phyloP scores from a whole-genome alignment of 2,888 invertebrate species.

The Synergus laeviventris region DNA sequence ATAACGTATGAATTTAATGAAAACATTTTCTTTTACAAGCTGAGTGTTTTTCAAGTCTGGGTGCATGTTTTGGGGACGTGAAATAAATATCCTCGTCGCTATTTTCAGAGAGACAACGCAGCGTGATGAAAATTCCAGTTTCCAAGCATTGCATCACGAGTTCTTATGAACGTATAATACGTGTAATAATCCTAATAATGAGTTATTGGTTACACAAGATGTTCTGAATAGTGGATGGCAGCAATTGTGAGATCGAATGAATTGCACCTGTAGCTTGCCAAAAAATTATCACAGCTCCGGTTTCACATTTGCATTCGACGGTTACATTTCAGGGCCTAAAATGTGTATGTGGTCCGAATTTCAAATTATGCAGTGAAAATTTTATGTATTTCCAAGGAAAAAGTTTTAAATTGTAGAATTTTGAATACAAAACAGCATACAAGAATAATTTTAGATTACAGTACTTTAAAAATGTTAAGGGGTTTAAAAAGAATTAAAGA shows the following conservation, averaged over 20 bases:
- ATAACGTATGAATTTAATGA: neutral
- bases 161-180: constrained; percentile 23
- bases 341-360: too few relatives aligned
- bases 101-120: constrained; percentile 26
- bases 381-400: too few relatives aligned
- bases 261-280: constrained; percentile 20
- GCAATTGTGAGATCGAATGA: constrained; percentile 39
- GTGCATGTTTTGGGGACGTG: constrained; percentile 20
- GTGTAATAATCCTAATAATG: constrained; percentile 28
- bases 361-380: too few relatives aligned
- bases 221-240: constrained; percentile 28
- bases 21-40: neutral
- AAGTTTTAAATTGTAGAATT: too few relatives aligned
- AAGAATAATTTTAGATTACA: too few relatives aligned
- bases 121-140: constrained; percentile 22
- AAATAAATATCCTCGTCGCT: constrained; percentile 22
- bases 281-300: constrained; percentile 13
- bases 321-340: too few relatives aligned
- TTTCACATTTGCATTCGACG: neutral
- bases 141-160: constrained; percentile 29
- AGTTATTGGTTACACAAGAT: constrained; percentile 35
- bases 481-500: too few relatives aligned
- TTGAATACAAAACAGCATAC: too few relatives aligned
- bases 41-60: neutral
- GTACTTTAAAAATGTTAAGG: too few relatives aligned